Percentiles rank a stretch among this genome's conserved stretches.
These are phyloP conservation scores for Tortrix viridana DNA, from an alignment of 2,888 invertebrate genomes.

Conservation along the genomic window DNA sequence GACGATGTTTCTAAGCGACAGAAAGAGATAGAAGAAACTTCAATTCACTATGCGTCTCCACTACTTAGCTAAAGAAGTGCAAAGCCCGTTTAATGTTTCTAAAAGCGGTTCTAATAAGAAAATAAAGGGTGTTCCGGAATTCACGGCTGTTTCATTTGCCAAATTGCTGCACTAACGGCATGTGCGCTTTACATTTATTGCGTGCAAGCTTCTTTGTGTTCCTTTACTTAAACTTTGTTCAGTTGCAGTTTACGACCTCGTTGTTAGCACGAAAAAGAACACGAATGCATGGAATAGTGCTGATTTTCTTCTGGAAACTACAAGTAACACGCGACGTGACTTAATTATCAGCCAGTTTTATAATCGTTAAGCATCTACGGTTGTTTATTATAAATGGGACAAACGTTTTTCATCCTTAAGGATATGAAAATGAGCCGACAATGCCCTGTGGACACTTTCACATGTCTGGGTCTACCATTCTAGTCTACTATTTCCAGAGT, in stretches of 20 bases:
- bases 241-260: conserved; percentile 17
- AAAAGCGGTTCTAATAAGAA: conserved; percentile 27
- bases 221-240: conserved; percentile 25
- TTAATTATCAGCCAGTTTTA: too few species aligned
- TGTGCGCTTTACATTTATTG: conserved; percentile 28
- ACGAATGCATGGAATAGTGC: neutral
- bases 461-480: too few species aligned
- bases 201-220: conserved; percentile 28
- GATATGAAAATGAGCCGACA: too few species aligned
- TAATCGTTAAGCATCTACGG: too few species aligned
- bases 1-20: too few species aligned
- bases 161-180: conserved; percentile 31
- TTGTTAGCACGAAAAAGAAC: conserved; percentile 8
- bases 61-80: neutral
- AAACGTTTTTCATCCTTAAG: too few species aligned
- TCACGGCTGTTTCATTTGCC: conserved; percentile 30
- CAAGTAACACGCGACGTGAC: too few species aligned
- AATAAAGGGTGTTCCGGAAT: conserved; percentile 15
- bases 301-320: neutral
- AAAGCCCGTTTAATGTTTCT: conserved; percentile 11
- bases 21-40: too few species aligned
- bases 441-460: too few species aligned
- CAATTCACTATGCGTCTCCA: neutral
- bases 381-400: too few species aligned
- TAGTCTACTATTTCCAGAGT: too few species aligned